Percentiles rank a stretch among this genome's conserved stretches.
Evolutionary conservation across 2,113 vertebrate species (phyloP).

Genomic region (Taurulus bubalis): DNA sequence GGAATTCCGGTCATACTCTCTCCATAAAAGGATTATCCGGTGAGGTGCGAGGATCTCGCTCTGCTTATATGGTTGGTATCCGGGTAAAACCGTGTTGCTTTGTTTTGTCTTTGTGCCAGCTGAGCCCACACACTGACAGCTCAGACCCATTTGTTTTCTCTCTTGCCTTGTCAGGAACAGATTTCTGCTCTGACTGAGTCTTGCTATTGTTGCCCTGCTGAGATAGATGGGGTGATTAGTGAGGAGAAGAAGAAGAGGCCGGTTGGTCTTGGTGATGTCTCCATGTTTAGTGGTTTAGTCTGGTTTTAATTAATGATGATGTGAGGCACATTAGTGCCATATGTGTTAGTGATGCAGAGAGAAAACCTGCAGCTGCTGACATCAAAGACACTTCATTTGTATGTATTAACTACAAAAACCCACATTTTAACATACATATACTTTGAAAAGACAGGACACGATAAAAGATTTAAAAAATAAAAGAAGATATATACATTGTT

Average conservation of each 20-base stretch:
- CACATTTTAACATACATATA: background rate
- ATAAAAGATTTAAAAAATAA: background rate
- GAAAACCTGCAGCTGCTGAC: background rate
- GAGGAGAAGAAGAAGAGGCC: conserved; percentile 1
- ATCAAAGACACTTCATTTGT: background rate
- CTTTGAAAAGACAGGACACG: no score
- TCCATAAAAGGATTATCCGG: conserved; percentile 81
- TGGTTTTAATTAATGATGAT: background rate
- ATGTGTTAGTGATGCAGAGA: background rate
- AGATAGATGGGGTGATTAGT: conserved; percentile 47
- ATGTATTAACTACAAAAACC: no score
- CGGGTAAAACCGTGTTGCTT: conserved; percentile 78
- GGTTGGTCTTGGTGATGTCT: background rate
- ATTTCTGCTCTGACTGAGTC: conserved; percentile 35
- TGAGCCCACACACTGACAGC: conserved; percentile 65
- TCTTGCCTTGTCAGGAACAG: conserved; percentile 34
- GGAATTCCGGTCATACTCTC: conserved; percentile 87
- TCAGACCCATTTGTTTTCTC: conserved; percentile 48
- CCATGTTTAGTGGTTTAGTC: background rate
- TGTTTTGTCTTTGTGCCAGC: conserved; percentile 52
- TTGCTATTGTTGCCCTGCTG: conserved; percentile 26
- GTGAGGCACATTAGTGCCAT: background rate
- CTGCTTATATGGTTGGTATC: conserved; percentile 86
- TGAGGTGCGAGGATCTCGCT: conserved; percentile 2
- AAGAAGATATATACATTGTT: background rate